Evolutionary conservation across 1,140 invertebrate genomes (phyloP), one percentile per base, ranked within the genome.

Genomic region (Drosophila micromelanica): DNA sequence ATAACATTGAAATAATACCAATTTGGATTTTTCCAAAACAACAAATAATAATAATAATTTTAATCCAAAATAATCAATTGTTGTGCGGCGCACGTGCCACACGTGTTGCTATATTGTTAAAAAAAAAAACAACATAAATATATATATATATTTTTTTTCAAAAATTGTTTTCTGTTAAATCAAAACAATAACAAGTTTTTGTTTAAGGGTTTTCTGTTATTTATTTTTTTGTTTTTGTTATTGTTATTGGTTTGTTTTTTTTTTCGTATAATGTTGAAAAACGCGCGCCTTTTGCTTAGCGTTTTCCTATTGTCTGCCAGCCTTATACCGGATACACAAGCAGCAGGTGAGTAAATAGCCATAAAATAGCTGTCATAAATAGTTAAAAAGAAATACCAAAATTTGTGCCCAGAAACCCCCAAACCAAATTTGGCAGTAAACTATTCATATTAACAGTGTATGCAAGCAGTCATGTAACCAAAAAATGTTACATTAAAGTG

Each of bases 241-340:
- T 42, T 15, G 48, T 60, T 48, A 64, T 42, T 52, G 45, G 40
- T 43, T 30, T 30, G 46, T 48, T 63, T 45, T 42, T 23, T 48
- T 60, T 11, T 46, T 54, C 30, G 37, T 62, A 82, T 60, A 67
- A 87, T 87, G 84, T 59, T 63, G 60, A 89, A 55, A 64, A 76
- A 75, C 69, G 71, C 56, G 61, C 48, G 63, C 40, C 75, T 78
- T 48, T 32, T 73, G 42, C 49, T 51, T 67, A 72, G 79, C 72
- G 71, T 51, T 79, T 40, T 82, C 23, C 15, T 79, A 65, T 13
- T 89, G 59, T 70, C 72, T 55, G 84, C 68, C 64, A 60, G 75
- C 76, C 52, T 56, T 35, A 42, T 64, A 76, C 30, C 61, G 64
- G 57, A 78, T 82, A 89, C 72, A 49, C 57, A 76, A 55, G 84